Conservation (phyloP, 1,140 invertebrate species). For the Eupeodes corollae region DNA sequence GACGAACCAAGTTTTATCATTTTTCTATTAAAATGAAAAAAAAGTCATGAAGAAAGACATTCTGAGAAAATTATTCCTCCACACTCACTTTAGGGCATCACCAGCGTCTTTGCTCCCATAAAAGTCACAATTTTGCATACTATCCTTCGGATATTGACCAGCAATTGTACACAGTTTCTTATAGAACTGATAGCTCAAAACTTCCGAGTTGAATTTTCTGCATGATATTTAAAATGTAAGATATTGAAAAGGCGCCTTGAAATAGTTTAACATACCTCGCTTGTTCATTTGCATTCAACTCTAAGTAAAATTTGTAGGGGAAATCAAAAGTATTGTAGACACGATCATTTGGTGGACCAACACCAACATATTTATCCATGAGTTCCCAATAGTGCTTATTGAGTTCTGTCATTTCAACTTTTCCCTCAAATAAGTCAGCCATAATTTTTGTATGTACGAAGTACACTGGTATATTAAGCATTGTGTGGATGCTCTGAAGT, state of each 20-base stretch:
- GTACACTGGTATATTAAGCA: conserved; percentile 26
- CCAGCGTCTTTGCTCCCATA: conserved; percentile 39
- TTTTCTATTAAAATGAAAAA: conserved; percentile 29
- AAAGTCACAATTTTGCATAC: conserved; percentile 50
- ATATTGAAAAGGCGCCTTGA: neutral
- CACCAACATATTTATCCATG: conserved; percentile 44
- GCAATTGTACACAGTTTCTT: conserved; percentile 46
- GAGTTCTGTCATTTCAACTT: conserved; percentile 36
- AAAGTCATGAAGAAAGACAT: too few relatives aligned
- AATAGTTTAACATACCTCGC: conserved; percentile 17
- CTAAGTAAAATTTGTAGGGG: conserved; percentile 37
- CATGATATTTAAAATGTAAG: neutral
- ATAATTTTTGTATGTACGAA: conserved; percentile 33
- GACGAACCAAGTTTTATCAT: conserved; percentile 46
- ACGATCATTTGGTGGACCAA: conserved; percentile 44
- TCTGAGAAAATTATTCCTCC: neutral
- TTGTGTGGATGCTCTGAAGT: conserved; percentile 26
- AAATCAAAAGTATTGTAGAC: conserved; percentile 48
- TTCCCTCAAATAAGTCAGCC: conserved; percentile 24
- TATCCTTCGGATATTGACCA: conserved; percentile 34
- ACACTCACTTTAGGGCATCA: conserved; percentile 28
- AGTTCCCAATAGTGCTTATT: conserved; percentile 50
- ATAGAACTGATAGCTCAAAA: conserved; percentile 42
- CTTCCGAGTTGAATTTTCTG: conserved; percentile 32
- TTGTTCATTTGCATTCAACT: conserved; percentile 27